Base-by-base conservation (phyloP, 2,888 invertebrate genomes). In the Hirtodrosophila trivittata region DNA sequence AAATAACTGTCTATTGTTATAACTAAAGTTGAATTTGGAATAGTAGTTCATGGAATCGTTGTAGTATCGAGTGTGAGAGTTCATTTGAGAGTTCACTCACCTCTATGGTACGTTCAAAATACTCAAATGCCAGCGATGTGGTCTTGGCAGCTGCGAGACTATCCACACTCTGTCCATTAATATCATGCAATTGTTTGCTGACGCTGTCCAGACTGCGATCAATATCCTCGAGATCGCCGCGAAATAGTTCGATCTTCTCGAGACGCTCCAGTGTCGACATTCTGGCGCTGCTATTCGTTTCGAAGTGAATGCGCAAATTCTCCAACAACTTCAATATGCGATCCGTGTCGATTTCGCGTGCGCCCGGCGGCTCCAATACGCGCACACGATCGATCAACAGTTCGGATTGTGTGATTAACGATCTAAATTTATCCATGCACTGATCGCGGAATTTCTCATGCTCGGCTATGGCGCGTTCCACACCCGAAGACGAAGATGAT, bases 61-160 rank as follows among this genome's bases (percentile, higher is more conserved):
- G n/a, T n/a, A n/a, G n/a, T n/a, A n/a, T n/a, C n/a, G n/a, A n/a
- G n/a, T n/a, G n/a, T n/a, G n/a, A n/a, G n/a, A n/a, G n/a, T n/a
- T n/a, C n/a, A n/a, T n/a, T n/a, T n/a, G n/a, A 30, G 12, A 66
- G 78, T 52, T 66, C 69, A 90, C 91, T 91, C 91, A 96, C 95
- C 92, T 94, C 93, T 71, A 96, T 93, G 49, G 95, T 95, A 89
- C 94, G 94, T 91, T 96, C 95, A 89, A 96, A 95, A 82, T 94
- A 94, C 65, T 92, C 92, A 88, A 95, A 96, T 26, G 95, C 94
- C 71, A 93, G 91, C 4, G 94, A 94, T 38, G 94, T 94, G 49
- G 94, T 93, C 88, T 93, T 93, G 5, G 95, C 95, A 30, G 94
- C 93, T 5, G 93, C 92, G 71, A 95, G 91, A 70, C 95, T 95